phyloP scores from a whole-genome alignment of 2,888 invertebrate genomes.

The Neoitamus cyanurus region DNA sequence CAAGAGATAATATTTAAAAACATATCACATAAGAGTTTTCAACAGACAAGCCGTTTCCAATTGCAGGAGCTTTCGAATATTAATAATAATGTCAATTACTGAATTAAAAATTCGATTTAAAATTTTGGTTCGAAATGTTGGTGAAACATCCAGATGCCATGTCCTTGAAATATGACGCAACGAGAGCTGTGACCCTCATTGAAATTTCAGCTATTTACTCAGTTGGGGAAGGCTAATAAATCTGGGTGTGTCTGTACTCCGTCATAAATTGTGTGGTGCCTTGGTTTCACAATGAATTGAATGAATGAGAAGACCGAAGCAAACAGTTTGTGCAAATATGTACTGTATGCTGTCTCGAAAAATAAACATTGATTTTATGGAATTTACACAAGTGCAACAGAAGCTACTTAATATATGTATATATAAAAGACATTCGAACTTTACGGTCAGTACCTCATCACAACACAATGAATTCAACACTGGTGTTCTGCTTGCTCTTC shows the following conservation, averaged over 20 bases:
- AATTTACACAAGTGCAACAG: background rate
- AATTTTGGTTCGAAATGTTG: background rate
- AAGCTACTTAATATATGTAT: background rate
- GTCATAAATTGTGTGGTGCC: background rate
- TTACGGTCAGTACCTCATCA: background rate
- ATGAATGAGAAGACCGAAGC: background rate
- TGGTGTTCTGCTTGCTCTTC: background rate
- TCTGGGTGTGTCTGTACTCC: background rate
- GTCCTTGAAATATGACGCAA: background rate
- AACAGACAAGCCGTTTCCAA: too few species aligned
- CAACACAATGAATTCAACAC: background rate
- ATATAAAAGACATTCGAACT: background rate
- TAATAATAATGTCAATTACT: too few species aligned
- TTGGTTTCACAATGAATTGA: background rate
- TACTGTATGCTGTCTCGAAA: background rate
- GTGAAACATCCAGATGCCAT: background rate
- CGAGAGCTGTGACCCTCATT: background rate
- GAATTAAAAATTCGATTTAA: too few species aligned
- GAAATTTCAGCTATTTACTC: background rate
- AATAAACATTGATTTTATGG: background rate
- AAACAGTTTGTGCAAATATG: background rate
- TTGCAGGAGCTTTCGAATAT: too few species aligned
- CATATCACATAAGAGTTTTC: too few species aligned
- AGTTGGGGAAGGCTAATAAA: background rate
- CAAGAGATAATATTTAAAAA: too few species aligned